Evolutionary conservation across 2,888 invertebrate species (phyloP).

Genomic region (Tenthredo amoena): DNA sequence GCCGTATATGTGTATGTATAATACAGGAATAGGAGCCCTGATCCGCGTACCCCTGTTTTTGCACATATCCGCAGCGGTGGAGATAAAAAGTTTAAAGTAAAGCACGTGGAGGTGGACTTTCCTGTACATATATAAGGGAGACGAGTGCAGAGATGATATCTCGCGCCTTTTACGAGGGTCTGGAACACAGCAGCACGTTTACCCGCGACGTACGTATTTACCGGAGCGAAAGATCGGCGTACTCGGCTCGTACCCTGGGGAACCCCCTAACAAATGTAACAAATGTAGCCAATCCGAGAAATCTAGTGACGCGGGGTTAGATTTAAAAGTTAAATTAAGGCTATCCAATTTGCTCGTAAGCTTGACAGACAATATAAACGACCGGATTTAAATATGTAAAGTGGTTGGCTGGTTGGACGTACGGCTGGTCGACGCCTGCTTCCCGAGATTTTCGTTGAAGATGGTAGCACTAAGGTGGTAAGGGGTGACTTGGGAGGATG

Average conservation of each 20-base stretch:
- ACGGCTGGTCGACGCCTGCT: constrained; percentile 51
- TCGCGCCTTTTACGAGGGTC: constrained; percentile 7
- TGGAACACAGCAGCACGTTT: constrained; percentile 9
- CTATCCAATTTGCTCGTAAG: constrained; percentile 55
- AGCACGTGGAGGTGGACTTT: constrained; percentile 23
- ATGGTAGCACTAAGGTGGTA: constrained; percentile 45
- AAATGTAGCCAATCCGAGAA: constrained; percentile 54
- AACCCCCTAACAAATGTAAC: constrained; percentile 51
- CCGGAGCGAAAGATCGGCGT: constrained; percentile 18
- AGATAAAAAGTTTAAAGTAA: constrained; percentile 37
- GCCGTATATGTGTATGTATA: background rate
- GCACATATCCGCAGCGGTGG: background rate
- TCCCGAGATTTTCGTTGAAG: constrained; percentile 51
- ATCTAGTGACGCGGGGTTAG: constrained; percentile 52
- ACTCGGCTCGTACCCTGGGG: constrained; percentile 17
- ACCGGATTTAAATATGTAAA: constrained; percentile 56
- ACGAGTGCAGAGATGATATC: constrained; percentile 25
- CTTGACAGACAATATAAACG: constrained; percentile 56
- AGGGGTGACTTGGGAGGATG: constrained; percentile 39
- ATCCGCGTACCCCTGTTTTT: background rate
- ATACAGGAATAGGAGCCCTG: background rate
- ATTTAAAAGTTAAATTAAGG: constrained; percentile 56
- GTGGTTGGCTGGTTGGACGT: constrained; percentile 53
- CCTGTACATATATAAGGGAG: background rate
- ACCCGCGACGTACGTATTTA: constrained; percentile 12